Percentiles rank a stretch among this genome's conserved stretches.
Conservation (phyloP, 2,888 invertebrate genomes). For the Phymatocera aterrima region DNA sequence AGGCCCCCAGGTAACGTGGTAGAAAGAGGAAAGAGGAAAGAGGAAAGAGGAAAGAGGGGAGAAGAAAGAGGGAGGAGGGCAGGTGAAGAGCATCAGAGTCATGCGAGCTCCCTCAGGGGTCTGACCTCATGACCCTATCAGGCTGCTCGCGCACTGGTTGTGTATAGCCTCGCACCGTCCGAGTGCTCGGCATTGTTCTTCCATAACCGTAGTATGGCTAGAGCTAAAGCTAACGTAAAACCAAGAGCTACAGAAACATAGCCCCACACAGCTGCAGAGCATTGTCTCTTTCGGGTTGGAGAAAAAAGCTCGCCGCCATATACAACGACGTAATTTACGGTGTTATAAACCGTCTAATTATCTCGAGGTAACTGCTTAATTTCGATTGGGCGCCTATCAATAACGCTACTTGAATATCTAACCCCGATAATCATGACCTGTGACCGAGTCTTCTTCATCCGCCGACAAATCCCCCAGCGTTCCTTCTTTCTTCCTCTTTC, state of each 20-base stretch:
- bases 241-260: neutral
- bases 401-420: conserved; percentile 51
- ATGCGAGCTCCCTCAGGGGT: conserved; percentile 71
- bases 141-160: conserved; percentile 53
- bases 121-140: conserved; percentile 71
- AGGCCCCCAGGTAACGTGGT: conserved; percentile 4
- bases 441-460: conserved; percentile 16
- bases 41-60: conserved; percentile 45
- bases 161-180: conserved; percentile 33
- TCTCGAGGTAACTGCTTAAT: conserved; percentile 66
- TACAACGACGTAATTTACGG: conserved; percentile 61
- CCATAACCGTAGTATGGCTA: conserved; percentile 14
- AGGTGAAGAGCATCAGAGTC: conserved; percentile 67
- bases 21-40: conserved; percentile 48
- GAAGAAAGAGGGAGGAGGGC: conserved; percentile 50
- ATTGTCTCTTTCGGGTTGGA: conserved; percentile 60
- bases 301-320: conserved; percentile 47
- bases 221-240: neutral
- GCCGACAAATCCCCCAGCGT: conserved; percentile 35
- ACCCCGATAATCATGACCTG: conserved; percentile 16
- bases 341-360: conserved; percentile 65
- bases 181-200: conserved; percentile 44
- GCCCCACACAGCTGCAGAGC: conserved; percentile 43
- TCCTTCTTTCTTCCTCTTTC: conserved; percentile 40
- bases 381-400: conserved; percentile 54